Base-by-base conservation (phyloP, 2,113 vertebrate genomes). In the Myotis davidii region DNA sequence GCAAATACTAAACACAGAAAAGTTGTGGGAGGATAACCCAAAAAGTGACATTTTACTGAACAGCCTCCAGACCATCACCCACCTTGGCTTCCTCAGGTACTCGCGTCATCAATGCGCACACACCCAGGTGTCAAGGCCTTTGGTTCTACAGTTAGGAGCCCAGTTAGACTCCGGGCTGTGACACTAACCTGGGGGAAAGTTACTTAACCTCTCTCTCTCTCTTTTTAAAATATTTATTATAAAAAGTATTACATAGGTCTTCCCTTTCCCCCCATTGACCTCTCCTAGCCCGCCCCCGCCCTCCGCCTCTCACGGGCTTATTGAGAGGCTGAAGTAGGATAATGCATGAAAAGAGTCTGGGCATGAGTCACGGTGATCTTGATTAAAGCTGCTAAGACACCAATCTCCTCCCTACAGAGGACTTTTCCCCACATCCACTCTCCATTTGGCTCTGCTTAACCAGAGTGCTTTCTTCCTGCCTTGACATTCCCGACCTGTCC, bases 1-100 rank as follows among this genome's bases (percentile, higher is more conserved):
- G 17, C 59, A 93, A 94, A 89, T 48, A 67, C 59, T 69, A 37
- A 74, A 61, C 52, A 18, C 76, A 73, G 56, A 20, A 48, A 92
- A 42, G 29, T 42, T n/a, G 52, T 48, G 70, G 64, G 48, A 64
- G 32, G 27, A 23, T 39, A 82, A 29, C 52, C 23, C 78, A 64
- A 54, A 37, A 81, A 81, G 61, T 27, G 50, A 56, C 27, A 34
- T 72, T 39, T 82, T 70, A 73, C 39, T 9, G 27, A 81, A 76
- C 18, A 18, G 48, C 29, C 27, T 61, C 3, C 45, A 39, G 42
- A 42, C 25, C 25, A 67, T 34, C 21, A n/a, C n/a, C 16, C 17
- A 42, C 12, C 21, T 39, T 25, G 50, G 56, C 81, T 83, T 90
- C n/a, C 61, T 45, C 20, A 17, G 48, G 9, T 7, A 27, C 54